Base-by-base conservation (phyloP, 2,888 invertebrate species). In the Acronicta leporina region DNA sequence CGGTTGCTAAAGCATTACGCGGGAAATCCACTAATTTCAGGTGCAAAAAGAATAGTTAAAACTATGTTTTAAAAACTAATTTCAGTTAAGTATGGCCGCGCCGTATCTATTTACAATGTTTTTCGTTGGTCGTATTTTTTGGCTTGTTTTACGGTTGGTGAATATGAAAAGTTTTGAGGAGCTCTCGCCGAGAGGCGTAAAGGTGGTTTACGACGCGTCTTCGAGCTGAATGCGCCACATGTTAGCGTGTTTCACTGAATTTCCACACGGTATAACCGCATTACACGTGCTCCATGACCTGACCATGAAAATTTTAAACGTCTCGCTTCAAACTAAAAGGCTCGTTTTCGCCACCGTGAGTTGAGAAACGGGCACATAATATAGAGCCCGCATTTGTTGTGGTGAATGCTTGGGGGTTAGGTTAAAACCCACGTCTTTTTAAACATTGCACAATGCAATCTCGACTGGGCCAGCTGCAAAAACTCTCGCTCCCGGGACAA, bases 101-200 rank as follows among this genome's bases (percentile, higher is more conserved):
- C 79, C 85, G 84, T 84, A 92, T 92, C 86, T 90, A 91, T 94
- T 92, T 94, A 94, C 94, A 94, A 94, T 94, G 94, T 94, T 92
- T 91, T 93, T 89, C 90, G 87, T 82, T 84, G 90, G 87, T 92
- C 92, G 93, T 94, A 94, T 94, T 94, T 94, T 94, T 94, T 91
- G 91, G 92, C 87, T 88, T 84, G 90, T 89, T 94, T 94, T 94
- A 93, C 89, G 90, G 89, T 85, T 87, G 89, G 84, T 86, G 91
- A 93, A 94, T 94, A 94, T 94, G 94, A 94, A 94, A 94, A 94
- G 92, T 94, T 94, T 90, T 88, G 92, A 91, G 73, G 89, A 91
- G 91, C 89, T 91, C 89, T 90, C 90, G 87, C 75, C 81, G 87
- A 85, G 87, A 87, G 89, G 90, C 93, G 93, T 93, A 89, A 94